Percentiles rank a stretch among this genome's conserved stretches.
phyloP scores from a whole-genome alignment of 1,140 invertebrate genomes.

The Drosophila sechellia region DNA sequence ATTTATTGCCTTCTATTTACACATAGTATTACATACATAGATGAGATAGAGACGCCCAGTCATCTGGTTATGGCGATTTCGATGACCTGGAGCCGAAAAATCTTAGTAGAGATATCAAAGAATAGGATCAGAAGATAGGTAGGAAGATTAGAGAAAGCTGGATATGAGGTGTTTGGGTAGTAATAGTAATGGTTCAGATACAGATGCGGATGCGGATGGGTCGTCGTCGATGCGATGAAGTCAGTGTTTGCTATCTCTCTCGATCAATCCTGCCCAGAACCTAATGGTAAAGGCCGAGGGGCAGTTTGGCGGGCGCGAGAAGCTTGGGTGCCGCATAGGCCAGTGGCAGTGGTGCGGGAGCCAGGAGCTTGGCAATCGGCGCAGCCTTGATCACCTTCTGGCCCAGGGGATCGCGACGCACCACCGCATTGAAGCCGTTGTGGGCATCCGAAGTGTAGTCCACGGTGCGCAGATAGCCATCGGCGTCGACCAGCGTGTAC shows the following conservation, averaged over 20 bases:
- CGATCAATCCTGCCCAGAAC: slow-evolving; percentile 21
- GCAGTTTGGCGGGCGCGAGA: slow-evolving; percentile 59
- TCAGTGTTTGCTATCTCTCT: slow-evolving; percentile 72
- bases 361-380: slow-evolving; percentile 51
- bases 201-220: slow-evolving; percentile 53
- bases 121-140: slow-evolving; percentile 22
- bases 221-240: slow-evolving; percentile 75
- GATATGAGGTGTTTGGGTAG: slow-evolving; percentile 30
- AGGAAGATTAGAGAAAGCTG: slow-evolving; percentile 9
- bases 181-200: slow-evolving; percentile 29
- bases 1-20: slow-evolving; percentile 78
- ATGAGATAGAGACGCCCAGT: slow-evolving; percentile 56
- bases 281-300: slow-evolving; percentile 64
- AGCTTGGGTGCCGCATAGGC: slow-evolving; percentile 68
- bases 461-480: slow-evolving; percentile 87
- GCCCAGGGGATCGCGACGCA: slow-evolving; percentile 84
- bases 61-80: slow-evolving; percentile 9
- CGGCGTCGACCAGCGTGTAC: slow-evolving; percentile 87
- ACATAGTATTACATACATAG: slow-evolving; percentile 50
- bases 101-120: slow-evolving; percentile 40
- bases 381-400: slow-evolving; percentile 84
- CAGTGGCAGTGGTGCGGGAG: slow-evolving; percentile 46
- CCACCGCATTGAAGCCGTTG: slow-evolving; percentile 85
- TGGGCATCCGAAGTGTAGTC: slow-evolving; percentile 88
- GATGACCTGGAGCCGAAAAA: slow-evolving; percentile 34